Evolutionary conservation across 1,140 invertebrate genomes (phyloP).

Genomic region (Brevipalpus yothersi): DNA sequence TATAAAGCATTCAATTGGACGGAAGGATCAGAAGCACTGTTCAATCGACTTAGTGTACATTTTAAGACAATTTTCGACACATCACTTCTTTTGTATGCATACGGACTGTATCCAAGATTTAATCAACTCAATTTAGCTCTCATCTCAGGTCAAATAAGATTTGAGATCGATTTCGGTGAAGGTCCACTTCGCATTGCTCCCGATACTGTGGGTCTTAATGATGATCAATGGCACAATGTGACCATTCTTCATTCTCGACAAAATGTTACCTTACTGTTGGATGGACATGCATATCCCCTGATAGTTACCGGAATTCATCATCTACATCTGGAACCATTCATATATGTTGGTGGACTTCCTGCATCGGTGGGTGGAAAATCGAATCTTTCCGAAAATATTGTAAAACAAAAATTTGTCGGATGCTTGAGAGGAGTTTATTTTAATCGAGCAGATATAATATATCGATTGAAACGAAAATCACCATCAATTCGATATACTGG

Average conservation of each 20-base stretch:
- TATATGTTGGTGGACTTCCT: constrained; percentile 6
- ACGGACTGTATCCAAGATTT: constrained; percentile 31
- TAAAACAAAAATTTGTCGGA: constrained; percentile 36
- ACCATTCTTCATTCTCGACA: constrained; percentile 53
- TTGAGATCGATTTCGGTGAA: constrained; percentile 59
- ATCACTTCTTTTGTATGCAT: constrained; percentile 2
- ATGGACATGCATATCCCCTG: constrained; percentile 17
- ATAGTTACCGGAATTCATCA: constrained; percentile 40
- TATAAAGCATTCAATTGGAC: constrained; percentile 79
- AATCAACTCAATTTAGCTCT: constrained; percentile 61
- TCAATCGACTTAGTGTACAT: constrained; percentile 55
- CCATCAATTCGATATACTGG: constrained; percentile 34
- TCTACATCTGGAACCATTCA: constrained; percentile 65
- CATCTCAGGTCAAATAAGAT: constrained; percentile 42
- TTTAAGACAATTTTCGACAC: constrained; percentile 38
- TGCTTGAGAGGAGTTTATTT: constrained; percentile 74
- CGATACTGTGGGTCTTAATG: constrained; percentile 16
- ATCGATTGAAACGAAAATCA: constrained; percentile 40
- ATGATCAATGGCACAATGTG: constrained; percentile 62
- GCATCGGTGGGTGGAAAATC: background rate
- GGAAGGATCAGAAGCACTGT: constrained; percentile 59
- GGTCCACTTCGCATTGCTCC: constrained; percentile 21
- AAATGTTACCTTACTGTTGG: constrained; percentile 42
- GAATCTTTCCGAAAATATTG: background rate
- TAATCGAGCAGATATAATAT: constrained; percentile 68